Evolutionary conservation across 2,797 vertebrate species (phyloP), one percentile per base, ranked within the genome.

Genomic region (Cryptoprocta ferox): DNA sequence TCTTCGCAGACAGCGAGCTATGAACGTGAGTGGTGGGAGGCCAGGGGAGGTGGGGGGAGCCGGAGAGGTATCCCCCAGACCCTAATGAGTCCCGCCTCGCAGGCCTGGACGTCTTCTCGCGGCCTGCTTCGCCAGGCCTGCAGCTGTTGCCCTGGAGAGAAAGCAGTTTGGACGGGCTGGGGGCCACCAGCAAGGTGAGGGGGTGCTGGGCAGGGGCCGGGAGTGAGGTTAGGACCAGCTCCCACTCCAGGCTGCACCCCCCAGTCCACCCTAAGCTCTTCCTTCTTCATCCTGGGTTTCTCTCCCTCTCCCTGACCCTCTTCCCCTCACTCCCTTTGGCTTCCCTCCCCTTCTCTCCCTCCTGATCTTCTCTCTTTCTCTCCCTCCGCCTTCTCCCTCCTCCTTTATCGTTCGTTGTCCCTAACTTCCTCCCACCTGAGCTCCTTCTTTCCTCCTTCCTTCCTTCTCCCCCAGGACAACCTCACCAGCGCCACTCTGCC

Each of bases 121-220:
- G 98, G 4, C 99, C 99, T 26, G 99, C 99, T 98, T 91, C 98
- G 0, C 93, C 98, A 0, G 93, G 98, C 73, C 98, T 99, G 86
- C 98, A 98, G 1, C 95, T 98, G 53, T 89, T 99, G 42, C 98
- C 99, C 28, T 99, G 99, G 99, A 98, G 99, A 95, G 99, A 99
- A 97, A 99, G 99, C 65, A 99, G 99, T 96, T 98, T 99, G 24
- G 99, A 99, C 2, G 99, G 98, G 6, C 98, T 99, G 37, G 97
- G 99, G 39, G 96, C 98, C 3, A 3, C 97, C 0, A 21, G 97
- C 73, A 99, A 98, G 98, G 99, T 99, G 96, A 90, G 97, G 5
- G 4, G 26, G 1, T 0, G 10, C 91, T 15, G 37, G 91, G 50
- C 50, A 28, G 19, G 32, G 28, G 50, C 32, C 1, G 32, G 18